Conservation (phyloP, 2,888 invertebrate species). For the Resseliella maxima region DNA sequence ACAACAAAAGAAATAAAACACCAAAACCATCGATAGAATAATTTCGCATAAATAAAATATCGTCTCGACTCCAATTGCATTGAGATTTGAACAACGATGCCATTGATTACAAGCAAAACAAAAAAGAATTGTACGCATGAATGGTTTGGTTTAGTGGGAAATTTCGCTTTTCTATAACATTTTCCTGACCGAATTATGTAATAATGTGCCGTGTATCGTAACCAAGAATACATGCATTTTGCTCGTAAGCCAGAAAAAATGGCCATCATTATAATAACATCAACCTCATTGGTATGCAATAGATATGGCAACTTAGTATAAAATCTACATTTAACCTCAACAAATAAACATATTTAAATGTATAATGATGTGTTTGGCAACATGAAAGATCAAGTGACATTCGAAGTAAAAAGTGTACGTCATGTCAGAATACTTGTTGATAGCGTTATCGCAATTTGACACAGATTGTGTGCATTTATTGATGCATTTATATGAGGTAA, state of each 20-base stretch:
- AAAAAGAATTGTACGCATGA: background rate
- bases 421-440: background rate
- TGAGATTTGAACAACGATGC: background rate
- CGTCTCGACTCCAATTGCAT: background rate
- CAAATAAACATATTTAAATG: background rate
- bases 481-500: background rate
- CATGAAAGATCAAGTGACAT: slow-evolving; percentile 5
- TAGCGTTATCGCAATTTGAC: slow-evolving; percentile 26
- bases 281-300: slow-evolving; percentile 32
- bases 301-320: too few relatives aligned
- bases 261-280: slow-evolving; percentile 44
- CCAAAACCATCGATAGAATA: slow-evolving; percentile 8
- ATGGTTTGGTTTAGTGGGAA: slow-evolving; percentile 18
- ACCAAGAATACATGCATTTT: background rate
- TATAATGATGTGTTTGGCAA: background rate
- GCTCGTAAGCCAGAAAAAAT: background rate
- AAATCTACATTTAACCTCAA: too few relatives aligned
- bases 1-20: slow-evolving; percentile 2
- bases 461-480: background rate
- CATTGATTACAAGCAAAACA: background rate
- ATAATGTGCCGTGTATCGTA: slow-evolving; percentile 17
- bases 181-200: slow-evolving; percentile 24
- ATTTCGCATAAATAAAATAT: slow-evolving; percentile 24
- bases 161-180: background rate
- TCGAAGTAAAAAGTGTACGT: background rate